phyloP scores from a whole-genome alignment of 2,888 invertebrate genomes.

The Vandiemenella viatica region DNA sequence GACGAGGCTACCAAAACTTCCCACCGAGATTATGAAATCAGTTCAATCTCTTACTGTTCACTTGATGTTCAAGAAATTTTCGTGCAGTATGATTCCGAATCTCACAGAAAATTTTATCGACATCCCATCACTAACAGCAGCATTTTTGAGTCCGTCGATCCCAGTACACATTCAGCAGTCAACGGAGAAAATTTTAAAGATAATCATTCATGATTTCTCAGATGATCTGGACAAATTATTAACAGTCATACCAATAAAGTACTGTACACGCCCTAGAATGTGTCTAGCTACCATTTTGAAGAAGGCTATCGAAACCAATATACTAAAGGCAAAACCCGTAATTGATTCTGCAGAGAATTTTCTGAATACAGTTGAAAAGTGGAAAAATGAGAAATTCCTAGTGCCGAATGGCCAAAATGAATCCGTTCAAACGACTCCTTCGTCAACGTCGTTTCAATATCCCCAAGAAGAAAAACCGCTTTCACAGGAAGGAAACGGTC shows the following conservation, averaged over 20 bases:
- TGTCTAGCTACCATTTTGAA: background rate
- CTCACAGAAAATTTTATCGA: background rate
- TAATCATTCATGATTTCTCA: background rate
- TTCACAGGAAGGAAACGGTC: too few relatives aligned
- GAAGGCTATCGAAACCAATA: background rate
- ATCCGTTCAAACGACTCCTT: too few relatives aligned
- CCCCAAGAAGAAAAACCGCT: too few relatives aligned
- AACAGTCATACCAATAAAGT: background rate
- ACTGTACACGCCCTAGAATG: background rate
- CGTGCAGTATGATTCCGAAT: background rate
- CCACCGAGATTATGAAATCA: background rate
- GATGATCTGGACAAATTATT: background rate
- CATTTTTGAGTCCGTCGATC: constrained; percentile 1
- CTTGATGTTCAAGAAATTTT: constrained; percentile 1
- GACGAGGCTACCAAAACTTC: constrained; percentile 14
- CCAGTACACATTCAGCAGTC: background rate
- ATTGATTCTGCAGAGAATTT: background rate
- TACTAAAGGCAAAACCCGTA: too few relatives aligned
- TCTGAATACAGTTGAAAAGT: background rate
- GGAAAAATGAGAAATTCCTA: too few relatives aligned
- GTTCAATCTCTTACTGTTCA: constrained; percentile 1
- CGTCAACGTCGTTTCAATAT: too few relatives aligned
- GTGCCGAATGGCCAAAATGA: too few relatives aligned
- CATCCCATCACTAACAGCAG: background rate
- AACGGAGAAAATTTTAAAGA: background rate